Evolutionary conservation across 2,113 vertebrate species (phyloP).

Genomic region (Pristiophorus japonicus): DNA sequence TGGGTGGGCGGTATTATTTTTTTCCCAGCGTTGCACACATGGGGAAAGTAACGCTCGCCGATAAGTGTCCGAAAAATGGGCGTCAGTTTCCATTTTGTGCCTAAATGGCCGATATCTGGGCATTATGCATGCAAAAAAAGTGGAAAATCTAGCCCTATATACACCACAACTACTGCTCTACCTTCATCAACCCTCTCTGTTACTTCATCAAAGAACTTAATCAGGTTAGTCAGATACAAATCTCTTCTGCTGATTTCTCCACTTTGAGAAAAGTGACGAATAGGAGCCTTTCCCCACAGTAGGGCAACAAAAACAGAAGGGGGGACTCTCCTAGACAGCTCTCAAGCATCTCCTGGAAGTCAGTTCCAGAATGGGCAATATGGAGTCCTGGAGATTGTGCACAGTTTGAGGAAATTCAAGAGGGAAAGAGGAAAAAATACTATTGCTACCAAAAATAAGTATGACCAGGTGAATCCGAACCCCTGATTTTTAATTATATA

Average conservation of each 20-base stretch:
- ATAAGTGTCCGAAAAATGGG: too few species aligned
- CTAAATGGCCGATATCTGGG: too few species aligned
- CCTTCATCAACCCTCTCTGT: background rate
- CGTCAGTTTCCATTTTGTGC: too few species aligned
- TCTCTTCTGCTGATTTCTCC: background rate
- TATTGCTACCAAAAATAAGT: background rate
- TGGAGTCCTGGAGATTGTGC: background rate
- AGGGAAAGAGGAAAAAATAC: background rate
- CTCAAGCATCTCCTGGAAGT: background rate
- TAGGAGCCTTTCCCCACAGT: too few species aligned
- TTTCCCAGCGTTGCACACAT: too few species aligned
- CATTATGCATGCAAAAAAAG: too few species aligned
- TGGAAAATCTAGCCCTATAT: too few species aligned
- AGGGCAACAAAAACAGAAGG: background rate
- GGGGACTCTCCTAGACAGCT: too few species aligned
- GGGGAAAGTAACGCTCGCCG: too few species aligned
- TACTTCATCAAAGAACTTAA: background rate
- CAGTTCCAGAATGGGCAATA: background rate
- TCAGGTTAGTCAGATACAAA: background rate
- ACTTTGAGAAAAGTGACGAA: background rate
- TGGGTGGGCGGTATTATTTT: too few species aligned
- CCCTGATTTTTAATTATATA: background rate
- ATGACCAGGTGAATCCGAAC: background rate
- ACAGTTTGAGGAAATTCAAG: background rate
- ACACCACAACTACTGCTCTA: background rate